A percentile compares a stretch with the other conserved stretches of the same genome.
phyloP scores from a whole-genome alignment of 1,140 invertebrate species.

The Bombus superbus region DNA sequence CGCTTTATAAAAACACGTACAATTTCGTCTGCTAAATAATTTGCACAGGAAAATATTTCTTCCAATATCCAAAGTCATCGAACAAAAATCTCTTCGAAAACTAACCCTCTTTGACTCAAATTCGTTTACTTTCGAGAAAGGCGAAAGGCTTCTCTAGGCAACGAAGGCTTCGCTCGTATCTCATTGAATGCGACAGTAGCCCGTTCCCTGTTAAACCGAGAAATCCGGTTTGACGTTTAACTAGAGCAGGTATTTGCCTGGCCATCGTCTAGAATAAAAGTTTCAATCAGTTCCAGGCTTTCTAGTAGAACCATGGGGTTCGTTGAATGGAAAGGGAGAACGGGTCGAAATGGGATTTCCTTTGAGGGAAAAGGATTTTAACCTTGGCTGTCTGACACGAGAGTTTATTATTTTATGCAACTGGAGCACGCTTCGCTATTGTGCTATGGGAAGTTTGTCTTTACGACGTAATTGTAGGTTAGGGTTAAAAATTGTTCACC shows the following conservation, averaged over 20 bases:
- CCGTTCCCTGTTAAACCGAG: neutral
- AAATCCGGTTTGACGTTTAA: constrained; percentile 71
- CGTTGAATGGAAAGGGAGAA: neutral
- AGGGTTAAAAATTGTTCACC: constrained; percentile 77
- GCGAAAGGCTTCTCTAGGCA: neutral
- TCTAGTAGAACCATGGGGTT: neutral
- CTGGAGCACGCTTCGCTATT: constrained; percentile 74
- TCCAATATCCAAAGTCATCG: neutral
- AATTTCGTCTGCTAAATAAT: neutral
- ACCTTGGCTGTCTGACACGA: constrained; percentile 54
- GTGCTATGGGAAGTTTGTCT: constrained; percentile 65
- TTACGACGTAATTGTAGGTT: constrained; percentile 79
- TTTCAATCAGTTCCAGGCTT: constrained; percentile 36
- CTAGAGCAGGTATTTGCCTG: constrained; percentile 73
- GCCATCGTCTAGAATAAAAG: constrained; percentile 38
- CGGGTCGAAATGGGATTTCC: constrained; percentile 49
- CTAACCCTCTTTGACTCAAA: neutral
- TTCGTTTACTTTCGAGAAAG: neutral
- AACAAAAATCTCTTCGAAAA: neutral
- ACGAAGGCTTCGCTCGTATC: neutral
- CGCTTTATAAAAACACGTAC: neutral
- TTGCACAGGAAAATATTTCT: neutral
- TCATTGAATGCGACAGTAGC: constrained; percentile 18
- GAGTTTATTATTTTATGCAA: constrained; percentile 79
- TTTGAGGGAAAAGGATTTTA: constrained; percentile 69